Conservation (phyloP, 2,888 invertebrate genomes). For the Aquatica leii region DNA sequence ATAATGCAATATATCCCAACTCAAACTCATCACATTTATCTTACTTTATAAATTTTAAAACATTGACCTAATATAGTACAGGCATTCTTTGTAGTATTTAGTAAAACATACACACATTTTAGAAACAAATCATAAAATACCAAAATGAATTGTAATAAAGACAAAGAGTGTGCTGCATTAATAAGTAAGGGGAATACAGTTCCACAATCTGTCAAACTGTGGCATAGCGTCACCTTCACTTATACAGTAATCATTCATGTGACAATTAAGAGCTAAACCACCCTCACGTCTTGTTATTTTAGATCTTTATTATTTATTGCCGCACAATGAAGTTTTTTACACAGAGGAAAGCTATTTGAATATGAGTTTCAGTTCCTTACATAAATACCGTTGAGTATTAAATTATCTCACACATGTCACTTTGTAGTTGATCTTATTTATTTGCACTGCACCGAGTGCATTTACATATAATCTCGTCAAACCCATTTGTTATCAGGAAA, state of each 20-base stretch:
- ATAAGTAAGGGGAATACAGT: slow-evolving; percentile 26
- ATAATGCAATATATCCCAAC: too few relatives aligned
- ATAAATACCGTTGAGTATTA: slow-evolving; percentile 16
- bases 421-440: slow-evolving; percentile 38
- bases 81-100: too few relatives aligned
- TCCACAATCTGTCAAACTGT: slow-evolving; percentile 42
- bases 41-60: too few relatives aligned
- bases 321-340: neutral
- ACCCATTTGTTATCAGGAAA: slow-evolving; percentile 43
- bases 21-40: too few relatives aligned
- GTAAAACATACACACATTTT: too few relatives aligned
- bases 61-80: too few relatives aligned
- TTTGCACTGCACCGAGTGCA: slow-evolving; percentile 40
- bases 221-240: slow-evolving; percentile 41
- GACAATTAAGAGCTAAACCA: slow-evolving; percentile 40
- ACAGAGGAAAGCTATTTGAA: too few relatives aligned
- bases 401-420: slow-evolving; percentile 34
- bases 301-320: slow-evolving; percentile 6
- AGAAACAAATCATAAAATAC: too few relatives aligned
- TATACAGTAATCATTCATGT: slow-evolving; percentile 44
- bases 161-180: slow-evolving; percentile 22
- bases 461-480: slow-evolving; percentile 54
- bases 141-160: slow-evolving; percentile 17
- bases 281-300: slow-evolving; percentile 25
- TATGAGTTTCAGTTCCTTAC: too few relatives aligned